phyloP scores from a whole-genome alignment of 2,113 vertebrate species.

The Tringa solitaria region DNA sequence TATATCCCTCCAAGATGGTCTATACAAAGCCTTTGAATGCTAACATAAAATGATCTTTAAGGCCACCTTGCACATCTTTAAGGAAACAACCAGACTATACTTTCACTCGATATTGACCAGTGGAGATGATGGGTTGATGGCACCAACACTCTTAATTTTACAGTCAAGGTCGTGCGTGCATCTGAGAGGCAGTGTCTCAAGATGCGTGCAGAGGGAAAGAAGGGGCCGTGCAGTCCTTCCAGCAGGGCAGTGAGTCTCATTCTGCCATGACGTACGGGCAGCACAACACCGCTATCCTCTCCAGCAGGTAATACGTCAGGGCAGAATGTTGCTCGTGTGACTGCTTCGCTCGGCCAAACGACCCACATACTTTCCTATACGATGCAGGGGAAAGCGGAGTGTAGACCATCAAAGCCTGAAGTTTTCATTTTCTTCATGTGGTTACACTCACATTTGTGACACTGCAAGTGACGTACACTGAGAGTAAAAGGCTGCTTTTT shows the following conservation, averaged over 20 bases:
- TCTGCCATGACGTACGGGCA: not conserved
- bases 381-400: not conserved
- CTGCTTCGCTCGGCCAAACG: fast-evolving
- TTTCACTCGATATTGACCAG: not conserved
- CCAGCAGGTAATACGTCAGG: not conserved
- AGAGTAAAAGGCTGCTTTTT: slow-evolving; percentile 47
- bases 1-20: not conserved
- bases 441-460: not conserved
- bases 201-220: fast-evolving
- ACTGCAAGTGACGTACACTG: slow-evolving; percentile 38
- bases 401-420: not conserved
- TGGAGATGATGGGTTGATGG: not conserved
- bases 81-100: not conserved
- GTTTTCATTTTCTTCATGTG: slow-evolving; percentile 32
- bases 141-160: not conserved
- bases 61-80: not conserved
- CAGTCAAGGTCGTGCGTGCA: fast-evolving
- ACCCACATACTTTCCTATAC: slow-evolving; percentile 30
- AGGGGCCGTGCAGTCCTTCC: fast-evolving
- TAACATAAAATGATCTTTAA: not conserved
- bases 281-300: not conserved
- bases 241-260: not conserved
- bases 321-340: not conserved
- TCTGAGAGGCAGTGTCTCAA: not conserved
- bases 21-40: not conserved